Base-by-base conservation (phyloP, 2,797 vertebrate species). In the Agapornis canus region DNA sequence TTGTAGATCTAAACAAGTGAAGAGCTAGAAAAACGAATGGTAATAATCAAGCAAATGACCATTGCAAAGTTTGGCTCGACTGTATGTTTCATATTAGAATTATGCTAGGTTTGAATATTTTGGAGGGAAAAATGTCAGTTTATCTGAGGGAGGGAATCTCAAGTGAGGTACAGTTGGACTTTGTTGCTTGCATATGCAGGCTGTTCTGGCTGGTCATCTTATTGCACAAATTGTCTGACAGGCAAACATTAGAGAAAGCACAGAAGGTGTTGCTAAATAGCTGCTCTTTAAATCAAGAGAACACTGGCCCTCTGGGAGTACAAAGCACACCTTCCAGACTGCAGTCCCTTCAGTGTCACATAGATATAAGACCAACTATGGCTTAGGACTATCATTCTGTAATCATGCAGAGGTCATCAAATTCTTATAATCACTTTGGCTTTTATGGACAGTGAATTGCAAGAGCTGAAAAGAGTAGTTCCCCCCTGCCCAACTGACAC, bases 231-330 rank as follows among this genome's bases (percentile, higher is more conserved):
- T 40, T 65, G 10, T 23, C 42, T 39, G 68, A 80, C 42, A 39
- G 16, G 8, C 19, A 70, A 49, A 75, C 32, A 42, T 35, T 13
- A 39, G 8, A n/a, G 16, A 14, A 39, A 47, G 35, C 5, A 69
- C 68, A 80, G 45, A 19, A 76, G 45, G 10, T 43, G 45, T 82
- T 64, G 40, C 61, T 79, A 35, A 75, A 61, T 4, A 64, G 15
- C 27, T 80, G 22, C 27, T 69, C 40, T 23, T 35, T 31, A 64
- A 86, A 76, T 13, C 40, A 78, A 32, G 27, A 49, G 25, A 1
- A 1, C 35, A 1, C 3, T 31, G 12, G 1, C 3, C 8, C 25
- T 71, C 25, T 72, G 71, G n/a, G 45, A 69, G 20, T 17, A 19
- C 13, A 35, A 65, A 90, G 13, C 7, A 26, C 0, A 0, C 27